These are phyloP conservation scores for Agrotis clavis DNA, from an alignment of 2,888 invertebrate species.

Conservation along the genomic window DNA sequence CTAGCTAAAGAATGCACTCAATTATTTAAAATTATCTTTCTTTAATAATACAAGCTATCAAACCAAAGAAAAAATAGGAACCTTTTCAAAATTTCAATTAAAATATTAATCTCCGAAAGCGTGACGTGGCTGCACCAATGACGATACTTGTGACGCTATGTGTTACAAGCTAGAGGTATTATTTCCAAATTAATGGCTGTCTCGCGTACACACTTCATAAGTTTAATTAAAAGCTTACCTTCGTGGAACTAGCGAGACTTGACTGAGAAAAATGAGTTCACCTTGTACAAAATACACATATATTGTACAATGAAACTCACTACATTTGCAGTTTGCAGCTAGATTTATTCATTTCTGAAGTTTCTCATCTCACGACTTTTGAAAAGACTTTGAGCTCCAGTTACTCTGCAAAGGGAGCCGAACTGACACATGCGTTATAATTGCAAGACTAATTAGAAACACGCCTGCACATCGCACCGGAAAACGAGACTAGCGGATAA, in stretches of 20 bases:
- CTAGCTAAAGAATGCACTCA: no score
- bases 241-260: constrained; percentile 21
- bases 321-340: constrained; percentile 10
- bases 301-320: constrained; percentile 16
- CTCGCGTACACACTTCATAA: constrained; percentile 18
- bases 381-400: constrained; percentile 54
- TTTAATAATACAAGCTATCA: no score
- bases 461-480: constrained; percentile 15
- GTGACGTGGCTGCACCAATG: neutral
- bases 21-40: no score
- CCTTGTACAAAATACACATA: constrained; percentile 5
- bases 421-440: constrained; percentile 56
- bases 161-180: neutral
- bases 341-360: constrained; percentile 37
- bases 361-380: constrained; percentile 39
- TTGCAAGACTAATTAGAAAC: constrained; percentile 51
- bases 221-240: constrained; percentile 54
- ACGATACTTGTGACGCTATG: neutral
- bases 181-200: constrained; percentile 11
- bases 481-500: constrained; percentile 17
- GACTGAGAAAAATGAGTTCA: constrained; percentile 41
- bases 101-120: no score
- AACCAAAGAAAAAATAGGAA: no score
- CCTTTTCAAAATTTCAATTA: no score
- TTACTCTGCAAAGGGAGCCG: constrained; percentile 43